Percentiles rank a stretch among this genome's conserved stretches.
phyloP scores from a whole-genome alignment of 1,140 invertebrate species.

The Aleiodes sp. region DNA sequence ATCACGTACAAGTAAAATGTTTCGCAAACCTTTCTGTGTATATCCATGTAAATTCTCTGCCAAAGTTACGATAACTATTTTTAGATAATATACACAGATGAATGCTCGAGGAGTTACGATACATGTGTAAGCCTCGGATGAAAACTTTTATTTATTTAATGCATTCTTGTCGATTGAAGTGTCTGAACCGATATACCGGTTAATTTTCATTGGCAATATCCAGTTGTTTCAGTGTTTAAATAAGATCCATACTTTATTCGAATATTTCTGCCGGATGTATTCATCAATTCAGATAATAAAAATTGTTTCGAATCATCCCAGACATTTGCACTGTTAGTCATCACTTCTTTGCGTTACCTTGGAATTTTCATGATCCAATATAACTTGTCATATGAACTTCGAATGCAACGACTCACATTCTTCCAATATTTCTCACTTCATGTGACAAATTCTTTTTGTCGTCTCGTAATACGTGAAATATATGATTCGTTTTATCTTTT shows the following conservation, averaged over 20 bases:
- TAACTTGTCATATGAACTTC: neutral
- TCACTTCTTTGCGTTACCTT: neutral
- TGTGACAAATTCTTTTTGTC: too few species aligned
- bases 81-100: neutral
- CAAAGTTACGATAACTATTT: too few species aligned
- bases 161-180: constrained; percentile 11
- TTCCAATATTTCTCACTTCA: neutral
- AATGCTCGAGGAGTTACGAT: neutral
- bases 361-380: neutral
- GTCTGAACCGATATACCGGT: neutral
- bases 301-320: too few species aligned
- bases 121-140: neutral
- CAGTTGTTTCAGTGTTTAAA: too few species aligned
- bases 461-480: neutral
- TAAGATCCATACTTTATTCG: too few species aligned
- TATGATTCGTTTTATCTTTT: neutral
- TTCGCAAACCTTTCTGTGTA: too few species aligned
- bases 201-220: neutral
- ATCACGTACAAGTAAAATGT: too few species aligned
- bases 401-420: neutral
- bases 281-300: too few species aligned
- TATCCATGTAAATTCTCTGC: too few species aligned
- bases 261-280: too few species aligned
- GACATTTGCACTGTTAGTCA: too few species aligned
- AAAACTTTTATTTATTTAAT: neutral